Evolutionary conservation across 2,113 vertebrate species (phyloP).

Genomic region (Python bivittatus): DNA sequence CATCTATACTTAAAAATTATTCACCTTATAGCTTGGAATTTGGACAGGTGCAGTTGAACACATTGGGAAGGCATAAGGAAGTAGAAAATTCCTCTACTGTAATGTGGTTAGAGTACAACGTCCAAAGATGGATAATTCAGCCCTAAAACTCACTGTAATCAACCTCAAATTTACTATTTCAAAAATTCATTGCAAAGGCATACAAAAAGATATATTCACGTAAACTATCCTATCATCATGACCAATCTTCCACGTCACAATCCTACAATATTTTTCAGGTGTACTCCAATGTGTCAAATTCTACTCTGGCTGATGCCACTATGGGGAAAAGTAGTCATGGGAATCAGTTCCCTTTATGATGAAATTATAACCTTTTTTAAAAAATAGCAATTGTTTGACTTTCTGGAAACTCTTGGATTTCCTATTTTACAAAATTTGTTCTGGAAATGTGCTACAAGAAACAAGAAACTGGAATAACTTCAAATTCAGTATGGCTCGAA

Average conservation of each 20-base stretch:
- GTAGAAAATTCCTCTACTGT: no score
- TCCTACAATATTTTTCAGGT: neutral
- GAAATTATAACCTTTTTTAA: neutral
- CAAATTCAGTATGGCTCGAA: no score
- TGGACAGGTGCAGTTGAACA: no score
- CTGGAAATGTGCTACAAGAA: no score
- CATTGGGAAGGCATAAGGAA: no score
- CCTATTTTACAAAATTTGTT: no score
- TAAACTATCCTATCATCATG: neutral
- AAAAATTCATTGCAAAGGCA: neutral
- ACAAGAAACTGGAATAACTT: no score
- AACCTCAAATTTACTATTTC: neutral
- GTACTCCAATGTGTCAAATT: neutral
- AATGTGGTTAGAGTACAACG: neutral
- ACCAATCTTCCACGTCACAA: neutral
- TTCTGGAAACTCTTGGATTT: no score
- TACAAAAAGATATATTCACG: neutral
- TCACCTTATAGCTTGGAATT: no score
- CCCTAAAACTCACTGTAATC: neutral
- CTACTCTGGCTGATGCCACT: neutral
- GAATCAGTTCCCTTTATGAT: neutral
- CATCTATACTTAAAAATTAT: neutral
- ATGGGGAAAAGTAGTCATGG: no score
- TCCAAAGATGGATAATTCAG: neutral
- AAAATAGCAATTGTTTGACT: no score